These are phyloP conservation scores for Anoura caudifer DNA, from an alignment of 2,113 vertebrate species.

Conservation along the genomic window DNA sequence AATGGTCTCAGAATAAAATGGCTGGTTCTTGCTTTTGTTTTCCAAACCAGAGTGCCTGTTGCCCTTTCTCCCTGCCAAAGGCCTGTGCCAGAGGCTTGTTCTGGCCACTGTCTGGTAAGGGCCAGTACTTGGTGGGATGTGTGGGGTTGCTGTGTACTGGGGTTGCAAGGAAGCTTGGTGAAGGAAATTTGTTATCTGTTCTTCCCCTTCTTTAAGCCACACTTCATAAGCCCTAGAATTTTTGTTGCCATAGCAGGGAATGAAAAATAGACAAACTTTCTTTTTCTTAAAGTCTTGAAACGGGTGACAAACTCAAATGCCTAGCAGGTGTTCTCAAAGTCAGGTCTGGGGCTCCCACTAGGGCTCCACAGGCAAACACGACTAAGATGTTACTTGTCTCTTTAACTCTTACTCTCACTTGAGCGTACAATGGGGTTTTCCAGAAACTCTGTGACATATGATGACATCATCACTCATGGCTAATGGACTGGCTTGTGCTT, in stretches of 20 bases:
- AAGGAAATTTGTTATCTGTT: background rate
- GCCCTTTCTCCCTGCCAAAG: background rate
- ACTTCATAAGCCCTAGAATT: background rate
- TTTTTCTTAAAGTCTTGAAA: background rate
- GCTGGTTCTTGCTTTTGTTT: background rate
- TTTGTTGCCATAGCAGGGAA: background rate
- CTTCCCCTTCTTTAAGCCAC: background rate
- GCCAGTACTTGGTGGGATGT: background rate
- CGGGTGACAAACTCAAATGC: background rate
- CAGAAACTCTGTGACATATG: background rate
- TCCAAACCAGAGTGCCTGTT: background rate
- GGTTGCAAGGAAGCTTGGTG: background rate
- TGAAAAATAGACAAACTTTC: background rate
- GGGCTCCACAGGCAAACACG: background rate
- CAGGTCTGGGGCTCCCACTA: too few relatives aligned
- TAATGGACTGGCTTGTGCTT: background rate
- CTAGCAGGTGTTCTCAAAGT: background rate
- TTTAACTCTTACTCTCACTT: background rate
- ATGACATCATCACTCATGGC: background rate
- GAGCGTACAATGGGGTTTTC: background rate
- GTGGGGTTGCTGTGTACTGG: fast-evolving
- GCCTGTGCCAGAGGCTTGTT: background rate
- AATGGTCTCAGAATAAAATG: conserved; percentile 50
- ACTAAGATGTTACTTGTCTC: background rate
- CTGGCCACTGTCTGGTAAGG: background rate